phyloP scores from a whole-genome alignment of 2,888 invertebrate species.

The Trissolcus japonicus region DNA sequence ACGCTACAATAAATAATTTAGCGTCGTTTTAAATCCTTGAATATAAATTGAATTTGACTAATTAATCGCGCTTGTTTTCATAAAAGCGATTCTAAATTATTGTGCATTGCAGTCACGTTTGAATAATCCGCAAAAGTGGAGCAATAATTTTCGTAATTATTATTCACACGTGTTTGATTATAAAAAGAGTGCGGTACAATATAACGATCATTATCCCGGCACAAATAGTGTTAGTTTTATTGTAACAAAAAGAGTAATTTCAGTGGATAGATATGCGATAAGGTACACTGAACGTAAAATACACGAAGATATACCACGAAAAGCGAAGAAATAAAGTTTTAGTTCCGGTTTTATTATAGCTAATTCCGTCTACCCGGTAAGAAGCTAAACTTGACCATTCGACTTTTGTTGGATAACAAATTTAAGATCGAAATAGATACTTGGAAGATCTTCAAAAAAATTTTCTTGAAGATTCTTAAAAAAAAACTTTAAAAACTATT shows the following conservation, averaged over 20 bases:
- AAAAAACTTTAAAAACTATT: too few species aligned
- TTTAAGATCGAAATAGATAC: too few species aligned
- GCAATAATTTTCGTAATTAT: slow-evolving; percentile 35
- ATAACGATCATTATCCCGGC: slow-evolving; percentile 40
- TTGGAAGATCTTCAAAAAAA: too few species aligned
- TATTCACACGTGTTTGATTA: slow-evolving; percentile 29
- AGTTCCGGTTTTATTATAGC: slow-evolving; percentile 40
- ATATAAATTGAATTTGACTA: too few species aligned
- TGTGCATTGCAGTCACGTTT: slow-evolving; percentile 6
- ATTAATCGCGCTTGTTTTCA: too few species aligned
- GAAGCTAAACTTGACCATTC: slow-evolving; percentile 50
- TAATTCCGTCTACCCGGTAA: slow-evolving; percentile 35
- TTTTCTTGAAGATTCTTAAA: too few species aligned
- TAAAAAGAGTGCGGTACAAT: slow-evolving; percentile 11
- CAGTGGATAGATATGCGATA: slow-evolving; percentile 45
- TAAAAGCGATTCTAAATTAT: too few species aligned
- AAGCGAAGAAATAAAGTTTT: slow-evolving; percentile 55
- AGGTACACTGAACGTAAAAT: slow-evolving; percentile 47
- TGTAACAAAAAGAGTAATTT: slow-evolving; percentile 44
- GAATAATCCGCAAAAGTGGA: slow-evolving; percentile 6
- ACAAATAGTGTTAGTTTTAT: slow-evolving; percentile 49
- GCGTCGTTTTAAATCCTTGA: too few species aligned
- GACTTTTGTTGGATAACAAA: slow-evolving; percentile 20
- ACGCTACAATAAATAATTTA: too few species aligned
- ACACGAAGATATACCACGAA: slow-evolving; percentile 40